These are phyloP conservation scores for Eutrigla gurnardus DNA, from an alignment of 2,797 vertebrate species.

Conservation along the genomic window DNA sequence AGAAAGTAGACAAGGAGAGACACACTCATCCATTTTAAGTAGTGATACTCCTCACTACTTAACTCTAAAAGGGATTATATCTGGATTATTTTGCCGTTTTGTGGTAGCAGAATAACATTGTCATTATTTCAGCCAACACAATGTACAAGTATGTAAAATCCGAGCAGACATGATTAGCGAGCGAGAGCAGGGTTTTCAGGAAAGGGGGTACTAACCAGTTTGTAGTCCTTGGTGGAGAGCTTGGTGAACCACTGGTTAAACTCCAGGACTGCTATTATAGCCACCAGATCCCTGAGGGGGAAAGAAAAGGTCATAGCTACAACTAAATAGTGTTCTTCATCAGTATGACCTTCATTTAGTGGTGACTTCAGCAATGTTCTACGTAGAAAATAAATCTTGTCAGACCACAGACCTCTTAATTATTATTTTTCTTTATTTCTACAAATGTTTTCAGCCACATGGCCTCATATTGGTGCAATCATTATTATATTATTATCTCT, in stretches of 20 bases:
- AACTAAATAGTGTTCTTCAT: background rate
- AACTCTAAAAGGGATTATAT: constrained; percentile 15
- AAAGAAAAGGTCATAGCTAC: constrained; percentile 29
- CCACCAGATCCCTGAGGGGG: constrained; percentile 92
- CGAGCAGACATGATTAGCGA: background rate
- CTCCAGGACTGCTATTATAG: constrained; percentile 96
- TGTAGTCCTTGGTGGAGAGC: constrained; percentile 95
- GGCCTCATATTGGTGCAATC: background rate
- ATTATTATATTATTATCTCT: background rate
- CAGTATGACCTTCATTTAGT: background rate
- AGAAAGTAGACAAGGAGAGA: background rate
- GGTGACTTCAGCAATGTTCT: constrained; percentile 8
- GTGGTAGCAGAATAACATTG: background rate
- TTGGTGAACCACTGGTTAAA: constrained; percentile 99
- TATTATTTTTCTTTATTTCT: too few relatives aligned
- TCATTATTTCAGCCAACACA: background rate
- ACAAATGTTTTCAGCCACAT: background rate
- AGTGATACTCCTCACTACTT: background rate
- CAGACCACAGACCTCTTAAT: background rate
- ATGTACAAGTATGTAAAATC: background rate
- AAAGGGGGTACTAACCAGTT: constrained; percentile 88
- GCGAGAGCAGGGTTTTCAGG: background rate
- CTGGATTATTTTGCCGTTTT: constrained; percentile 14
- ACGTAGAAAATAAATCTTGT: constrained; percentile 10
- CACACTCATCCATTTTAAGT: background rate